Evolutionary conservation across 1,140 invertebrate genomes (phyloP).

Genomic region (Carposina sasakii): DNA sequence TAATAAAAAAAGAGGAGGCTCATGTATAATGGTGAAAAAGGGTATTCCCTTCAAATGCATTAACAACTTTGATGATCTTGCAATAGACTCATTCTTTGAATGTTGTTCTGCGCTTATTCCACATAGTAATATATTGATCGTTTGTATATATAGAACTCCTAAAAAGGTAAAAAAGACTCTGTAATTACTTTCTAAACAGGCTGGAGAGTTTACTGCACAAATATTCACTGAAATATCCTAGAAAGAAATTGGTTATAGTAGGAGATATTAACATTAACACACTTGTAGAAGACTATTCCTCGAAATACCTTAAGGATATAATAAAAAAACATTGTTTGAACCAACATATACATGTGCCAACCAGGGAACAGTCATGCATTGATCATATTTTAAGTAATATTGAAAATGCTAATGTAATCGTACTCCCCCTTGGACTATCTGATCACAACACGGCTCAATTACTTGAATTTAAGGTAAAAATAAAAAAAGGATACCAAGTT

Average conservation of each 20-base stretch:
- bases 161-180: background rate
- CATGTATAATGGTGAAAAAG: background rate
- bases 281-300: background rate
- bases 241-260: background rate
- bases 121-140: background rate
- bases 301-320: background rate
- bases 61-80: background rate
- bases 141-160: slow-evolving; percentile 5
- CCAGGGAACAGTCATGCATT: background rate
- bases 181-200: background rate
- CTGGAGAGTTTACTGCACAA: background rate
- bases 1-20: background rate
- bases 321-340: background rate
- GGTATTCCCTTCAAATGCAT: background rate
- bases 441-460: slow-evolving; percentile 1
- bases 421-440: background rate
- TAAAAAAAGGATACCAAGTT: background rate
- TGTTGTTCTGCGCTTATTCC: background rate
- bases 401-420: background rate
- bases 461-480: background rate
- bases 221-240: background rate
- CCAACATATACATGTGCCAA: background rate
- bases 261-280: background rate
- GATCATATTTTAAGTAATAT: slow-evolving; percentile 4
- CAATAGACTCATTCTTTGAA: background rate